Evolutionary conservation across 1,140 invertebrate genomes (phyloP), one percentile per base, ranked within the genome.

Genomic region (Formica exsecta): DNA sequence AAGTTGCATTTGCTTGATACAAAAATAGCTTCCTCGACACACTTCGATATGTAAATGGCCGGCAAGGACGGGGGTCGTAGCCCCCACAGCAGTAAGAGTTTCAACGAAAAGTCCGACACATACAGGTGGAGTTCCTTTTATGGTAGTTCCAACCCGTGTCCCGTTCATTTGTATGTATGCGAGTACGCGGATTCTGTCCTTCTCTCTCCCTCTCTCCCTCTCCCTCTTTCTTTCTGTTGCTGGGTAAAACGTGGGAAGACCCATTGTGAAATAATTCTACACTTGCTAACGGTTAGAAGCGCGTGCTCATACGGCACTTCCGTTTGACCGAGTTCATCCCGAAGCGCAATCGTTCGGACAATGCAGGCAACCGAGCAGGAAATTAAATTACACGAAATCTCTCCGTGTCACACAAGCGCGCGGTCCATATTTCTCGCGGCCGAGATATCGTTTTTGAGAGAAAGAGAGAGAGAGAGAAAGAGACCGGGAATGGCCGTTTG

Each of bases 241-340:
- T 70, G 59, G 19, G 54, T 81, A 68, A 92, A 92, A 93, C 91
- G 93, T 92, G 92, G 92, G 92, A 94, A 93, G 92, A 29, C 87
- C 91, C 89, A 93, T 92, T 94, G 92, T 93, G 91, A 93, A 91
- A 92, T 93, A 93, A 93, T 92, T 91, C 92, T 90, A 79, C 86
- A 90, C 88, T 86, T 90, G 89, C 89, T 92, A 93, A 94, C 91
- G 88, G 91, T 92, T 88, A 70, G 85, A 74, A 89, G 89, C 92
- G 93, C 91, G 89, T 93, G 93, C 91, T 86, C 74, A 91, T 91
- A 84, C 51, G 87, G 68, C 89, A 90, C 90, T 92, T 93, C 93
- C 93, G 93, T 89, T 90, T 88, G 91, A 87, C 80, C 89, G 92
- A 89, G 89, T 89, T 91, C 83, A 87, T 90, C 89, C 74, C 89